Percentiles rank a stretch among this genome's conserved stretches.
Conservation (phyloP, 2,797 vertebrate genomes). For the Siniperca obscura region DNA sequence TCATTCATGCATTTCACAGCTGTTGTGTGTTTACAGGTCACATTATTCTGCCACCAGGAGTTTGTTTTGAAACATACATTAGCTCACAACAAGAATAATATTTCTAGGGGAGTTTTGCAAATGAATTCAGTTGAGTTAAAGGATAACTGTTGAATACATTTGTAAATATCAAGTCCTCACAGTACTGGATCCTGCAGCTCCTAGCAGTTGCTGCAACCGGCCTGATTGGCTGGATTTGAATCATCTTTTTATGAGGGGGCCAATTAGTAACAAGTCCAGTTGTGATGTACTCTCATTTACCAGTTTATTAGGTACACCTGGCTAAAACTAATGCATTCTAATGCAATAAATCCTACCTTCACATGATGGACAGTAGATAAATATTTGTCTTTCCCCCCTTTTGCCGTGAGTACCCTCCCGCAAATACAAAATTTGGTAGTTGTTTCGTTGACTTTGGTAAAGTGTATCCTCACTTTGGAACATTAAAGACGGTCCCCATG, state of each 20-base stretch:
- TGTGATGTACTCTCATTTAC: too few species aligned
- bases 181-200: background rate
- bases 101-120: background rate
- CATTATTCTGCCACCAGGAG: background rate
- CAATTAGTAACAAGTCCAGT: background rate
- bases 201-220: background rate
- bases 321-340: too few species aligned
- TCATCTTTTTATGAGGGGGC: background rate
- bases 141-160: background rate
- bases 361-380: too few species aligned
- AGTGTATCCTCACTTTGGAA: too few species aligned
- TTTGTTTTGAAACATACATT: background rate
- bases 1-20: background rate
- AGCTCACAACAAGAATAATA: background rate
- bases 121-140: background rate
- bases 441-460: too few species aligned
- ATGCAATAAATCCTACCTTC: too few species aligned
- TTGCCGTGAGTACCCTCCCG: too few species aligned
- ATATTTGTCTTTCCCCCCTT: too few species aligned
- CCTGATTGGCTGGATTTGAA: background rate
- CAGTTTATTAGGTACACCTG: too few species aligned
- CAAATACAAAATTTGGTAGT: too few species aligned
- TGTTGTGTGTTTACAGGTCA: conserved; percentile 3
- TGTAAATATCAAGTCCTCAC: background rate
- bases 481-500: too few species aligned